Evolutionary conservation across 2,113 vertebrate genomes (phyloP).

Genomic region (Xiphophorus hellerii): DNA sequence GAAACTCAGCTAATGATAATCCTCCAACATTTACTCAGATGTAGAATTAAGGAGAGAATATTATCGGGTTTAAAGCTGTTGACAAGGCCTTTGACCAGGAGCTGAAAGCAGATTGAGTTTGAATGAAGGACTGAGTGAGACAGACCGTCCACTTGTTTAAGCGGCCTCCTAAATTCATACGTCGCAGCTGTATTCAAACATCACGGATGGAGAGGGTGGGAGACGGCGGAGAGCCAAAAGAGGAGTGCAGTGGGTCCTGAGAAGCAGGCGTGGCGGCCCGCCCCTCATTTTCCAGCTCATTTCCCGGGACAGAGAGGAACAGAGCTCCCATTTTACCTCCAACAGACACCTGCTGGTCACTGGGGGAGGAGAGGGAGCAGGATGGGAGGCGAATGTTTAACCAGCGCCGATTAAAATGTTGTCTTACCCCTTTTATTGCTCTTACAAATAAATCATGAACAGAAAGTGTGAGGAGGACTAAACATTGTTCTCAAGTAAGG

Average conservation of each 20-base stretch:
- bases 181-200: constrained; percentile 82
- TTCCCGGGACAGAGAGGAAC: constrained; percentile 76
- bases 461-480: too few species aligned
- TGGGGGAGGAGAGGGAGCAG: neutral
- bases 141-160: constrained; percentile 79
- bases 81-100: constrained; percentile 33
- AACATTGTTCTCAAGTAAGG: too few species aligned
- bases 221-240: constrained; percentile 42
- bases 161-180: constrained; percentile 79
- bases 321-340: constrained; percentile 71
- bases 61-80: constrained; percentile 43
- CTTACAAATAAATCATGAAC: too few species aligned
- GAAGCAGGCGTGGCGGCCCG: constrained; percentile 66
- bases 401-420: constrained; percentile 4
- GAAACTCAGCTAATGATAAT: constrained; percentile 15
- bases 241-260: constrained; percentile 56
- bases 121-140: constrained; percentile 62
- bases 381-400: constrained; percentile 52
- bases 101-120: constrained; percentile 74
- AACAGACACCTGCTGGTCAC: constrained; percentile 78
- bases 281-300: constrained; percentile 86
- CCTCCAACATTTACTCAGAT: constrained; percentile 39
- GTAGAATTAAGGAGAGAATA: constrained; percentile 47
- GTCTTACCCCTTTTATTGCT: too few species aligned
- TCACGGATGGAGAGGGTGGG: constrained; percentile 16